Percentiles rank a stretch among this genome's conserved stretches.
These are phyloP conservation scores for Latrodectus hesperus DNA, from an alignment of 2,888 invertebrate species.

Conservation along the genomic window DNA sequence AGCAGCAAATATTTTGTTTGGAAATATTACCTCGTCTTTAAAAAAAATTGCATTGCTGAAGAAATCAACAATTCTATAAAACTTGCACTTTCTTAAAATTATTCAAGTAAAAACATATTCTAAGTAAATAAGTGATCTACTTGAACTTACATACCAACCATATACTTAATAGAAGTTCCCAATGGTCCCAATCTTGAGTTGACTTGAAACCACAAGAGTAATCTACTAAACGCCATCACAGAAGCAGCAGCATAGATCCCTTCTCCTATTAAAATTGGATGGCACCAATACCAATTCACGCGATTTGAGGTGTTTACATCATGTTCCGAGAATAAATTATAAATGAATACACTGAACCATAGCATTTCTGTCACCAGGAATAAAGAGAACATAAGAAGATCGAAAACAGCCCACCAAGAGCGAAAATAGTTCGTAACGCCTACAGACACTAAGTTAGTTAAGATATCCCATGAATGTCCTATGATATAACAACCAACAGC, in stretches of 20 bases:
- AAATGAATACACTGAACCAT: constrained; percentile 85
- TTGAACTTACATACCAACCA: constrained; percentile 48
- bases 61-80: no score
- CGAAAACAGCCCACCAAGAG: constrained; percentile 64
- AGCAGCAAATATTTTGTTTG: no score
- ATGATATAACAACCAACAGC: constrained; percentile 63
- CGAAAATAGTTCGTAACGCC: constrained; percentile 57
- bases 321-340: constrained; percentile 73
- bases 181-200: constrained; percentile 81
- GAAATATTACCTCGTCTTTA: no score
- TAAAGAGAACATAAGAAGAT: constrained; percentile 65
- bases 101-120: no score
- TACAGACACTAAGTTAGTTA: constrained; percentile 51
- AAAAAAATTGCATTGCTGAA: no score
- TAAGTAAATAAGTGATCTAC: no score
- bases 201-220: constrained; percentile 81
- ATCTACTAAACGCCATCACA: constrained; percentile 81
- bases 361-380: constrained; percentile 80
- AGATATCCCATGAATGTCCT: constrained; percentile 66
- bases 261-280: constrained; percentile 81
- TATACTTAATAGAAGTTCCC: constrained; percentile 71
- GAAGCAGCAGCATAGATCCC: constrained; percentile 81
- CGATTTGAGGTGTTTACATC: constrained; percentile 78
- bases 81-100: no score
- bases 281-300: constrained; percentile 81